Base-by-base conservation (phyloP, 2,888 invertebrate genomes). In the Coenonympha arcania region DNA sequence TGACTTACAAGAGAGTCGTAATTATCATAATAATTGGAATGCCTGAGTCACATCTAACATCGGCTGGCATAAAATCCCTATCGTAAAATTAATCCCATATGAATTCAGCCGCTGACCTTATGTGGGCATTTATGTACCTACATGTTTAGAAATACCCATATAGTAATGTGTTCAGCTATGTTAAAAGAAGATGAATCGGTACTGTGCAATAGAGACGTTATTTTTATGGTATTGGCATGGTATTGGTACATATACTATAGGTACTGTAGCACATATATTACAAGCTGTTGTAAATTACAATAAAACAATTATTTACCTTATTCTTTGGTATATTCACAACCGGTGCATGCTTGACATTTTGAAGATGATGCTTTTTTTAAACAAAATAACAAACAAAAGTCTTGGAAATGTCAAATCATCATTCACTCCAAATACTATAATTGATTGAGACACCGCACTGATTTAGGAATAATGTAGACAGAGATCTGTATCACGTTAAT, bases 11-110 rank as follows among this genome's bases (percentile, higher is more conserved):
- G 73, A 72, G 71, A 68, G 65, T 69, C 65, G 73, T 77, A 68
- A 73, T 75, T 79, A 68, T 79, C 74, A 66, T 71, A 69, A 66
- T 71, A 69, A 57, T 53, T 68, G 67, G 70, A 78, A 68, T 72
- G 69, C 68, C 66, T 62, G 63, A 63, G 68, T 65, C 68, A 67
- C 70, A 71, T 71, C 68, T 69, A 66, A 65, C 66, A 54, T 26
- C 66, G 68, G 71, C 74, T 76, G 76, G 72, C 72, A 76, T 76
- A 72, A 73, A 76, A 73, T 73, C 62, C 47, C 50, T 50, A 46
- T 44, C 54, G 68, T 76, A 67, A 75, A 75, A 74, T 65, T 68
- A 74, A 70, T 73, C 68, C 67, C 69, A 69, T 68, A 60, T 56
- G 61, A 67, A 65, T 62, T 61, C 60, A 65, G 66, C 48, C 22